Evolutionary conservation across 2,888 invertebrate genomes (phyloP).

Genomic region (Lacanobia wlatinum): DNA sequence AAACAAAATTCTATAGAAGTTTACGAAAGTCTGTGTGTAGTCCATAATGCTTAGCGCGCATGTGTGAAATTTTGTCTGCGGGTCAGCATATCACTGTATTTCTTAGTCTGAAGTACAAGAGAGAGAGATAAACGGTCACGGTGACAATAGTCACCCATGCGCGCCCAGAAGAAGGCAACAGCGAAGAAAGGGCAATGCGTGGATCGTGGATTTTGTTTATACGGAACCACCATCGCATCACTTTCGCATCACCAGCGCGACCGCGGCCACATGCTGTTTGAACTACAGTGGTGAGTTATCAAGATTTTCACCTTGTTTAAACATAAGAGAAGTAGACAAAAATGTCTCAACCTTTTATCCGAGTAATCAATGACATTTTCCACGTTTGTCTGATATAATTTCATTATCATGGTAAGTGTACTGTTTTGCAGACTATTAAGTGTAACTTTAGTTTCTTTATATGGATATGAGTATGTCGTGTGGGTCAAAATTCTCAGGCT

Average conservation of each 20-base stretch:
- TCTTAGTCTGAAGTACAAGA: no score
- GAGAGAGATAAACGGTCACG: neutral
- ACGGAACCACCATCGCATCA: neutral
- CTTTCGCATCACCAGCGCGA: neutral
- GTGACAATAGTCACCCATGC: no score
- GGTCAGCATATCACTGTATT: neutral
- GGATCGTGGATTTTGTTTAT: neutral
- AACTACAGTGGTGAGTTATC: neutral
- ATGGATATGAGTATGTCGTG: constrained; percentile 25
- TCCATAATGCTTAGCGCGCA: no score
- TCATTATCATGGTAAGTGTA: neutral
- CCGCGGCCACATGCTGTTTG: neutral
- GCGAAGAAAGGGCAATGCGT: neutral
- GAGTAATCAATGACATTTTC: neutral
- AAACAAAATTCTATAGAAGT: no score
- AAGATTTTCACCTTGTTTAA: neutral
- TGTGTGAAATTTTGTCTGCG: neutral
- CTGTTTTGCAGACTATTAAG: neutral
- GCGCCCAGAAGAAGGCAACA: neutral
- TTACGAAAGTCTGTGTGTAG: no score
- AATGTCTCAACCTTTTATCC: neutral
- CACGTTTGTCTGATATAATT: neutral
- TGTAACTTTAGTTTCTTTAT: neutral
- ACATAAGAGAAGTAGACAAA: neutral
- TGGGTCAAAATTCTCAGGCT: constrained; percentile 12